Percentiles rank a stretch among this genome's conserved stretches.
phyloP scores from a whole-genome alignment of 2,888 invertebrate species.

The Diloba caeruleocephala region DNA sequence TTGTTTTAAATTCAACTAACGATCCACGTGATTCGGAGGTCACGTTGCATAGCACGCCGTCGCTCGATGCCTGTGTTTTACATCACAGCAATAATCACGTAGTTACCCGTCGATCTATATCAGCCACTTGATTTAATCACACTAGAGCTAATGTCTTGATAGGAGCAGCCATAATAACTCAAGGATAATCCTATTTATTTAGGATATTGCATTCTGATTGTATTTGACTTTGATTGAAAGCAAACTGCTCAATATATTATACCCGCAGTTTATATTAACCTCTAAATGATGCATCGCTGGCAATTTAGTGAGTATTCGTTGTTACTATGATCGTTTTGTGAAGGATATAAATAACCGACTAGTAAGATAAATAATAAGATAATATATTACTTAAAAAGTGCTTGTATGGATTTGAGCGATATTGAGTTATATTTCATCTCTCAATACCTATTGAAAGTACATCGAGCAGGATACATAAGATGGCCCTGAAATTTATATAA shows the following conservation, averaged over 20 bases:
- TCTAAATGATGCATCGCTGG: slow-evolving; percentile 42
- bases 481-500: slow-evolving; percentile 21
- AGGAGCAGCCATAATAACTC: slow-evolving; percentile 70
- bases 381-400: slow-evolving; percentile 13
- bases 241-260: slow-evolving; percentile 61
- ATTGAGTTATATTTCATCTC: no score
- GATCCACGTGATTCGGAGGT: slow-evolving; percentile 45
- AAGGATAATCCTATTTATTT: slow-evolving; percentile 73
- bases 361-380: background rate
- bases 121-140: slow-evolving; percentile 77
- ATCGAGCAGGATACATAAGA: slow-evolving; percentile 17
- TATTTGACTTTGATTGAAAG: slow-evolving; percentile 61
- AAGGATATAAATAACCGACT: slow-evolving; percentile 46
- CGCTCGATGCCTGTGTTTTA: slow-evolving; percentile 48
- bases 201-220: slow-evolving; percentile 58
- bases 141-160: slow-evolving; percentile 72
- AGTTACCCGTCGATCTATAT: slow-evolving; percentile 75
- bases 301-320: slow-evolving; percentile 35
- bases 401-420: slow-evolving; percentile 18
- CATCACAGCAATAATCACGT: slow-evolving; percentile 55
- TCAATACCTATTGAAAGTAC: no score
- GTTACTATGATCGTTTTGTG: slow-evolving; percentile 27
- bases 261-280: slow-evolving; percentile 38
- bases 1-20: slow-evolving; percentile 43
- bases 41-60: slow-evolving; percentile 45